These are phyloP conservation scores for Cheirogaleus medius DNA, from an alignment of 2,113 vertebrate species.

Conservation along the genomic window DNA sequence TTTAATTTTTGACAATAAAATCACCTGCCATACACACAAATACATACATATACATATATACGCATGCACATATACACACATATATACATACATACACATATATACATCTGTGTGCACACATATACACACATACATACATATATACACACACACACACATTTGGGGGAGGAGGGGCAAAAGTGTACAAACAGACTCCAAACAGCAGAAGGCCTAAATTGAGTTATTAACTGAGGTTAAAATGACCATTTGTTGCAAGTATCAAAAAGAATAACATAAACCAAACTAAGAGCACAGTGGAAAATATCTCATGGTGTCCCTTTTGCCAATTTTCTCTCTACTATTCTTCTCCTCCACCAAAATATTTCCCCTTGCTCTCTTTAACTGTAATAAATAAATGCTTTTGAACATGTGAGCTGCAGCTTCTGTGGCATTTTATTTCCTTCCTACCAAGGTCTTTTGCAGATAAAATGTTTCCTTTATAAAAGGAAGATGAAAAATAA, in stretches of 20 bases:
- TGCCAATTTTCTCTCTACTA: neutral
- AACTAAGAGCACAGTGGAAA: neutral
- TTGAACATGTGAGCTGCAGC: neutral
- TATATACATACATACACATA: neutral
- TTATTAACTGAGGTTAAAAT: neutral
- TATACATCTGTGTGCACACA: neutral
- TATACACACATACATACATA: neutral
- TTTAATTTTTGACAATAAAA: neutral
- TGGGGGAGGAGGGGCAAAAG: neutral
- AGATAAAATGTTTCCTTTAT: conserved; percentile 37
- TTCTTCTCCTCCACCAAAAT: neutral
- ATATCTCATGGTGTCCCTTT: neutral
- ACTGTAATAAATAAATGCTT: neutral
- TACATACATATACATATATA: neutral
- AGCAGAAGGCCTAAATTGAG: neutral
- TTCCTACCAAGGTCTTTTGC: conserved; percentile 14
- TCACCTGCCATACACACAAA: neutral
- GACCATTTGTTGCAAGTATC: neutral
- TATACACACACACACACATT: neutral
- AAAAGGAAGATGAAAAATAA: neutral
- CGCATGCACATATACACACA: neutral
- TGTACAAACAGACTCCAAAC: neutral
- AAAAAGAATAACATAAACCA: neutral
- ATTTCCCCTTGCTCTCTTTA: neutral
- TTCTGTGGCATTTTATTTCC: neutral